Base-by-base conservation (phyloP, 2,113 vertebrate species). In the Madoqua kirkii region DNA sequence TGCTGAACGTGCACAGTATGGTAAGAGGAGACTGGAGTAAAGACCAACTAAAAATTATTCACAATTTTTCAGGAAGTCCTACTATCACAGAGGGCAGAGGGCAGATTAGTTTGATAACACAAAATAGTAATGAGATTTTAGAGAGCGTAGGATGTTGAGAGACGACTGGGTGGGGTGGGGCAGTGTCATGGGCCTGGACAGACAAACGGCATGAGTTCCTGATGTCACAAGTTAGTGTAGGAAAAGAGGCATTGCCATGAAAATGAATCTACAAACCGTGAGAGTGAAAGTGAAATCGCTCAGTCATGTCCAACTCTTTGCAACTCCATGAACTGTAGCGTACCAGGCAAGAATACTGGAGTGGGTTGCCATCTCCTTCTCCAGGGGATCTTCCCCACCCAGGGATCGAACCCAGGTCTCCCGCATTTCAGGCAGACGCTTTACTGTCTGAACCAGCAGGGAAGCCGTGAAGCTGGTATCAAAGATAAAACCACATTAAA, bases 81-180 rank as follows among this genome's bases (percentile, higher is more conserved):
- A 3, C 25, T 31, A 71, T 59, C 57, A 59, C 25, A 27, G 25
- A 59, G 59, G 21, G 71, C 52, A 91, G 79, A 88, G 6, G 33
- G 19, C 13, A 36, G 10, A 11, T 59, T 79, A 60, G 3, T 88
- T 91, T 31, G 15, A 60, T 33, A 48, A 5, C 25, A 71, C 62
- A 82, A 84, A 54, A 33, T 6, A 83, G 17, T 36, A 85, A 64
- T 15, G 67, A 59, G 48, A 52, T 40, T 76, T 40, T 82, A 5
- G 14, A 33, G 25, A 81, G 17, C 14, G 3, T 3, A 27, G 27
- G 14, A 54, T 25, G 8, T 57, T 6, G 23, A 19, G 48, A 79
- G 29, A 85, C 6, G 2, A n/a, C 1, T 11, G 6, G n/a, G 23
- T 6, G 25, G 31, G 0, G 1, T 40, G 4, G 5, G 64, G 17